Evolutionary conservation across 2,888 invertebrate genomes (phyloP).

Genomic region (Archips crataeganus): DNA sequence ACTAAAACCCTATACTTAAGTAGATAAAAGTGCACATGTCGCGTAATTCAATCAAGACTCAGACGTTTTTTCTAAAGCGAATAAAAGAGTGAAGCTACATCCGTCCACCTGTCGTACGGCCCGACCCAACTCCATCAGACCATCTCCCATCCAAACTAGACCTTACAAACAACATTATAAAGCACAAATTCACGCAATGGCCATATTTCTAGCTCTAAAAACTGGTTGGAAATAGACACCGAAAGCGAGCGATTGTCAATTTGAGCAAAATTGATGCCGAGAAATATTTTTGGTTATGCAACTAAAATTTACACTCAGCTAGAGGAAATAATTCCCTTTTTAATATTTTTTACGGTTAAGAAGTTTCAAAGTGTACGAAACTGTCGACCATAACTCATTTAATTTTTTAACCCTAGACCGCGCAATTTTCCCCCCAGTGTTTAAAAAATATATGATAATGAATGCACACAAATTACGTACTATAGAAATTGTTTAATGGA

Average conservation of each 20-base stretch:
- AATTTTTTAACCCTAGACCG: too few relatives aligned
- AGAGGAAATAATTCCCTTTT: background rate
- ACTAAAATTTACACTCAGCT: background rate
- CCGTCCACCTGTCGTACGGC: constrained; percentile 35
- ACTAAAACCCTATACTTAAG: too few relatives aligned
- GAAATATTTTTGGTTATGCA: constrained; percentile 15
- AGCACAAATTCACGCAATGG: constrained; percentile 1
- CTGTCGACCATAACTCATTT: too few relatives aligned
- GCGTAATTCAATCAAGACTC: constrained; percentile 32
- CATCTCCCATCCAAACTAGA: constrained; percentile 1
- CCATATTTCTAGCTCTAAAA: background rate
- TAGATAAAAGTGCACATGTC: background rate
- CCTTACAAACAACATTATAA: background rate
- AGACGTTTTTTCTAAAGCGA: constrained; percentile 17
- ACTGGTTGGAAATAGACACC: constrained; percentile 15
- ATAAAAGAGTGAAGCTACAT: constrained; percentile 21
- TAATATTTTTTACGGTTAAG: too few relatives aligned
- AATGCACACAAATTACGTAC: too few relatives aligned
- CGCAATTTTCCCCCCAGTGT: too few relatives aligned
- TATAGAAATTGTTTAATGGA: background rate
- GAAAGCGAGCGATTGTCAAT: constrained; percentile 30
- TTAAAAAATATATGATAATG: too few relatives aligned
- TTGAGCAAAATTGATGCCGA: constrained; percentile 30
- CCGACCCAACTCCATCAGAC: constrained; percentile 4
- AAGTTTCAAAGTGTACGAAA: too few relatives aligned